phyloP scores from a whole-genome alignment of 2,113 vertebrate species.

The Polyodon spathula region DNA sequence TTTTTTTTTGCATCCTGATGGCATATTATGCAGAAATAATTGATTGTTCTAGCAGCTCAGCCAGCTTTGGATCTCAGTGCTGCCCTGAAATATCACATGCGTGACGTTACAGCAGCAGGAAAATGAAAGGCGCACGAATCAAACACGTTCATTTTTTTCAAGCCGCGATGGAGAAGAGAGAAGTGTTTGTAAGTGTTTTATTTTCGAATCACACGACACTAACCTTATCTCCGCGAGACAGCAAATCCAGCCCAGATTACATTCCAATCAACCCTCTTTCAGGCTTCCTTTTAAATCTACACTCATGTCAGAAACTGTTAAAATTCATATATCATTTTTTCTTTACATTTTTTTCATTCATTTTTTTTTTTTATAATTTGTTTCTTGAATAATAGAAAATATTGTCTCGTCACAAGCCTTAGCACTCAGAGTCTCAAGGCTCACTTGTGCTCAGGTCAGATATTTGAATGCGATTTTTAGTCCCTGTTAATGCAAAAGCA shows the following conservation, averaged over 20 bases:
- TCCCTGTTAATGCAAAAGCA: no score
- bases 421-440: no score
- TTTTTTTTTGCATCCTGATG: conserved; percentile 52
- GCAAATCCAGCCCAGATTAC: conserved; percentile 45
- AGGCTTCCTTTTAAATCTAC: conserved; percentile 59
- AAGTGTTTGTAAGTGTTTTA: conserved; percentile 39
- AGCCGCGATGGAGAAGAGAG: conserved; percentile 38
- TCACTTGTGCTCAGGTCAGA: no score
- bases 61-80: conserved; percentile 61
- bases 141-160: conserved; percentile 49
- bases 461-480: no score
- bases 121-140: conserved; percentile 42
- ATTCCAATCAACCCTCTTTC: no score
- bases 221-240: conserved; percentile 62
- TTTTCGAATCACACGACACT: conserved; percentile 32
- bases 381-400: no score
- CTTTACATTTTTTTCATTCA: no score
- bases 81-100: conserved; percentile 70
- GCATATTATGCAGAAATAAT: conserved; percentile 67
- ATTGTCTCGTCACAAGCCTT: no score
- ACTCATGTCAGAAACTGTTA: no score
- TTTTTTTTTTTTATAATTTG: no score
- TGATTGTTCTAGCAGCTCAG: conserved; percentile 58
- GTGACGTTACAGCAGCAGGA: conserved; percentile 56
- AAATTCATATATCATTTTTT: no score